Evolutionary conservation across 2,888 invertebrate species (phyloP).

Genomic region (Dexiosoma caninum): DNA sequence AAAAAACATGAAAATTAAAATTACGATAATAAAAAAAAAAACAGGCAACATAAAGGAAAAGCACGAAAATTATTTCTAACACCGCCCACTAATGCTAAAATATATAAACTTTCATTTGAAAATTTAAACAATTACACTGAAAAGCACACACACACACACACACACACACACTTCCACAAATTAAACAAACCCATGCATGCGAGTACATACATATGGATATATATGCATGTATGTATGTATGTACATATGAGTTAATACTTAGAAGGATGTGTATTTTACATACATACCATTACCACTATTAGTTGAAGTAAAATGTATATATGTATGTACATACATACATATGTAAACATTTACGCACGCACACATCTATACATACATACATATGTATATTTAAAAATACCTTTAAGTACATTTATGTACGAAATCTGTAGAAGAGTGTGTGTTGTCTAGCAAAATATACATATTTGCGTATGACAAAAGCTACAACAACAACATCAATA

Average conservation of each 20-base stretch:
- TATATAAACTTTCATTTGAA: slow-evolving; percentile 51
- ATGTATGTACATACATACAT: not conserved
- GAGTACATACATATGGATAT: slow-evolving; percentile 13
- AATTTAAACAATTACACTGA: slow-evolving; percentile 46
- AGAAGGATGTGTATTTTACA: slow-evolving; percentile 13
- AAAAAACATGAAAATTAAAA: slow-evolving; percentile 68
- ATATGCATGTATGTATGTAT: slow-evolving; percentile 11
- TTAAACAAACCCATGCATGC: not conserved
- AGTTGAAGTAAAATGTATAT: slow-evolving; percentile 22
- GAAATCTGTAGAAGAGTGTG: not conserved
- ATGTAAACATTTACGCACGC: slow-evolving; percentile 31
- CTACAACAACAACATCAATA: slow-evolving; percentile 36
- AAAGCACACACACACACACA: not conserved
- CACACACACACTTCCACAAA: slow-evolving; percentile 23
- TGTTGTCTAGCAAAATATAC: not conserved
- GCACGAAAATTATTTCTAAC: slow-evolving; percentile 72
- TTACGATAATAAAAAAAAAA: slow-evolving; percentile 56
- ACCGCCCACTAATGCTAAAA: slow-evolving; percentile 76
- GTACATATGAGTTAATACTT: slow-evolving; percentile 48
- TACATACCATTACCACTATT: slow-evolving; percentile 18
- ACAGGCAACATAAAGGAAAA: not conserved
- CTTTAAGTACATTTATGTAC: not conserved
- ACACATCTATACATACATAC: not conserved
- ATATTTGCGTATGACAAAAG: slow-evolving; percentile 58
- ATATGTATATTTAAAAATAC: not conserved